Percentiles rank a stretch among this genome's conserved stretches.
Evolutionary conservation across 2,797 vertebrate genomes (phyloP).

Genomic region (Sarcoramphus papa): DNA sequence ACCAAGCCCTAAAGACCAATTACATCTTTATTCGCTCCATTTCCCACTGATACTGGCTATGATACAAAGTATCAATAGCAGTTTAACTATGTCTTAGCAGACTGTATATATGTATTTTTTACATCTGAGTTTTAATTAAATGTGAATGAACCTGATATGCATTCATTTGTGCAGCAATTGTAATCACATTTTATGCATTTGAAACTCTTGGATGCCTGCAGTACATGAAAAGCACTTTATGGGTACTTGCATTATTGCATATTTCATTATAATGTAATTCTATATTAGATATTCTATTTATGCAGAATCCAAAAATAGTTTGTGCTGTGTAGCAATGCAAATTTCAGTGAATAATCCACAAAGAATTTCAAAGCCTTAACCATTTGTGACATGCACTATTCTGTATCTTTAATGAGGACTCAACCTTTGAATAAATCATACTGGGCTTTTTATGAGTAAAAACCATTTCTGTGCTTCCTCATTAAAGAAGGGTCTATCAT

Average conservation of each 20-base stretch:
- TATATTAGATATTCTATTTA: slow-evolving; percentile 68
- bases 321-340: slow-evolving; percentile 43
- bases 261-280: slow-evolving; percentile 71
- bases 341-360: slow-evolving; percentile 62
- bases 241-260: slow-evolving; percentile 56
- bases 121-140: slow-evolving; percentile 57
- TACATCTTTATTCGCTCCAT: not conserved
- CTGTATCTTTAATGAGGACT: slow-evolving; percentile 15
- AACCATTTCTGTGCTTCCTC: not conserved
- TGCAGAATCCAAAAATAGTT: slow-evolving; percentile 60
- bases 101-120: not conserved
- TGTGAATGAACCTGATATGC: slow-evolving; percentile 6
- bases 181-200: slow-evolving; percentile 60
- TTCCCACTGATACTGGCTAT: not conserved
- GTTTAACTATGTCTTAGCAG: slow-evolving; percentile 27
- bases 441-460: not conserved
- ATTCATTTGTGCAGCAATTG: slow-evolving; percentile 42
- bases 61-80: slow-evolving; percentile 9
- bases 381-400: slow-evolving; percentile 18
- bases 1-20: not conserved
- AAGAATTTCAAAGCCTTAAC: slow-evolving; percentile 62
- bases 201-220: slow-evolving; percentile 44
- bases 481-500: not conserved
- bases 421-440: not conserved
- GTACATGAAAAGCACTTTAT: slow-evolving; percentile 53